Evolutionary conservation across 2,113 vertebrate genomes (phyloP), one percentile per base, ranked within the genome.

Genomic region (Tiliqua scincoides): DNA sequence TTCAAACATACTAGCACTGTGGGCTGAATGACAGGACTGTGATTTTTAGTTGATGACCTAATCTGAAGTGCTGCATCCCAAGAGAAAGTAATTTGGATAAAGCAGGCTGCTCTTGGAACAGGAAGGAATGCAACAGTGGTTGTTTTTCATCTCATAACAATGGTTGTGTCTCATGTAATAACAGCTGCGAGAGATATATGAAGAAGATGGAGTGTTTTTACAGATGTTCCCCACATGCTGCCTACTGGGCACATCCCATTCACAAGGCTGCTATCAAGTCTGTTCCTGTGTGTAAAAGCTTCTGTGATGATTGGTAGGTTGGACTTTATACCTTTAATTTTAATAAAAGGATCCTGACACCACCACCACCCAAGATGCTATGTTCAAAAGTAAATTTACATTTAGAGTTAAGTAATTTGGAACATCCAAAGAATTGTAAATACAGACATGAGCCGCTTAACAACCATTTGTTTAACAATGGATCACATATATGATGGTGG

Each of bases 201-300:
- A 96, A 96, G 93, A 96, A 94, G 89, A 90, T 95, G 0, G 96
- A 97, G 59, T 97, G 96, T 62, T 97, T 97, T 89, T 97, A 96
- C 88, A 93, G 85, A 76, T 97, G 96, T 61, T 97, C 96, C 74
- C 96, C 96, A 32, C 32, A 95, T 48, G 90, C 94, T 70, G 91
- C 85, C 91, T 82, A 3, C 86, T 97, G 96, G 96, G 93, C 87
- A 88, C 78, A 94, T 71, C 92, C 87, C 86, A 93, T 79, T 1
- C 6, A 91, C 71, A 30, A 85, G 40, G 92, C 85, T 89, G 94
- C 88, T 79, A 75, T 96, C 77, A 85, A 40, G 67, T 86, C 79
- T 63, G 96, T 95, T 74, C 96, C 96, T 18, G 0, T 97, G 72
- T 97, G 96, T 25, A 85, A 92, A 81, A 92, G 81, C 88, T 97